A percentile compares a stretch with the other conserved stretches of the same genome.
Conservation (phyloP, 2,888 invertebrate species). For the Cheilosia grossa region DNA sequence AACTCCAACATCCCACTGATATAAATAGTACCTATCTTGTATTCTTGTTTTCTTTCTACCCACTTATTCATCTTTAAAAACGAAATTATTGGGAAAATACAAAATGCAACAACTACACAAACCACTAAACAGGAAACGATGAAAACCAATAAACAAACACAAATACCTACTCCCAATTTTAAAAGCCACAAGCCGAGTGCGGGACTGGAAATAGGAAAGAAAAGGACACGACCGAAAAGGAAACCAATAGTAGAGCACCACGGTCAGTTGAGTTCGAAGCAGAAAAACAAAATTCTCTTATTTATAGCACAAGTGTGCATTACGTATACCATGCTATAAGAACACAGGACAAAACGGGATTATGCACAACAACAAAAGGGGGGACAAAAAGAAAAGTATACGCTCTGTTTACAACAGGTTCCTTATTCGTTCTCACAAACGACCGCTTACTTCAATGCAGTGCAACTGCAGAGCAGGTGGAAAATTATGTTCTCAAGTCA, state of each 20-base stretch:
- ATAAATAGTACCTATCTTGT: neutral
- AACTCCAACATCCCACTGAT: neutral
- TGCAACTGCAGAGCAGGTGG: conserved; percentile 62
- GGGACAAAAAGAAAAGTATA: conserved; percentile 18
- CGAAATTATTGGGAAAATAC: conserved; percentile 46
- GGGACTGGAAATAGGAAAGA: neutral
- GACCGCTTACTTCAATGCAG: conserved; percentile 16
- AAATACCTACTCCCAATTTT: neutral
- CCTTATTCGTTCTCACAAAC: conserved; percentile 17
- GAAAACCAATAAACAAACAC: conserved; percentile 55
- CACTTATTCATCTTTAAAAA: conserved; percentile 8
- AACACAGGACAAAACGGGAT: conserved; percentile 55
- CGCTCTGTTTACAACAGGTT: conserved; percentile 66
- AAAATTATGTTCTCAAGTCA: conserved; percentile 47
- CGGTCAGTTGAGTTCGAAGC: conserved; percentile 61
- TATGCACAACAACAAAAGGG: conserved; percentile 31
- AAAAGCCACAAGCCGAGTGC: conserved; percentile 25
- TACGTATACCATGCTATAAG: conserved; percentile 9
- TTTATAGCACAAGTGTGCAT: neutral
- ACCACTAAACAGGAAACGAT: conserved; percentile 65
- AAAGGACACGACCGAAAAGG: conserved; percentile 54
- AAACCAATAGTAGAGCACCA: conserved; percentile 55
- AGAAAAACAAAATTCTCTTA: neutral
- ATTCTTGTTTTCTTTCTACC: neutral
- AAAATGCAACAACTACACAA: conserved; percentile 65